These are phyloP conservation scores for Candidula unifasciata DNA, from an alignment of 2,888 invertebrate species.

Conservation along the genomic window DNA sequence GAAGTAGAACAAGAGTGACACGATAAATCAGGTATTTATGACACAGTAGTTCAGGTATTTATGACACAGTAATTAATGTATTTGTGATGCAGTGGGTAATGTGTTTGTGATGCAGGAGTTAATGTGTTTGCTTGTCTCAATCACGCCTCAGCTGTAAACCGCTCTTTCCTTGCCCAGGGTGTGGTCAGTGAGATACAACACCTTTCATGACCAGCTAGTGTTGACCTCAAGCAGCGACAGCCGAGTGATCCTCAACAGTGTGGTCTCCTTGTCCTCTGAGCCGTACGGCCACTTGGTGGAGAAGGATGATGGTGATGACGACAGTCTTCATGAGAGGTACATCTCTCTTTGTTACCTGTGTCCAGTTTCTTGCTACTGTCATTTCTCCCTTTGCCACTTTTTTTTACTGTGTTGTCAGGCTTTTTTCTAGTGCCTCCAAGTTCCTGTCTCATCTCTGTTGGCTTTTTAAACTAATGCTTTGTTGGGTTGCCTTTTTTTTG, in stretches of 20 bases:
- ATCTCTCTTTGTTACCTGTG: neutral
- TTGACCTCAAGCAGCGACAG: conserved; percentile 96
- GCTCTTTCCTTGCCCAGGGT: conserved; percentile 81
- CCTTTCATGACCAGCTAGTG: conserved; percentile 96
- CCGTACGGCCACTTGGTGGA: conserved; percentile 82
- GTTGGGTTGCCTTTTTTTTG: too few relatives aligned
- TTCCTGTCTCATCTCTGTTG: neutral
- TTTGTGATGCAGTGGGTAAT: too few relatives aligned
- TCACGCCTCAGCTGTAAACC: neutral
- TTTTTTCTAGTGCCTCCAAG: neutral
- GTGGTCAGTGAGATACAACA: conserved; percentile 96
- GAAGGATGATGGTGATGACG: conserved; percentile 72
- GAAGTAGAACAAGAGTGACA: too few relatives aligned
- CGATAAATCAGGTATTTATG: too few relatives aligned
- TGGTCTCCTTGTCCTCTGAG: conserved; percentile 92
- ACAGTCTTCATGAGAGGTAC: conserved; percentile 67
- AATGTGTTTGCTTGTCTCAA: too few relatives aligned
- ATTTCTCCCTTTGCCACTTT: neutral
- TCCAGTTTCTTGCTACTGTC: neutral
- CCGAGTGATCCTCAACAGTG: conserved; percentile 91
- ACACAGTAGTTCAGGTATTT: too few relatives aligned
- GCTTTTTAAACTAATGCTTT: neutral
- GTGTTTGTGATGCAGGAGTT: too few relatives aligned
- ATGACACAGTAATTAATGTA: too few relatives aligned
- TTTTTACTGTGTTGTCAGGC: neutral